These are phyloP conservation scores for Cydia strobilella DNA, from an alignment of 1,140 invertebrate species.

Conservation along the genomic window DNA sequence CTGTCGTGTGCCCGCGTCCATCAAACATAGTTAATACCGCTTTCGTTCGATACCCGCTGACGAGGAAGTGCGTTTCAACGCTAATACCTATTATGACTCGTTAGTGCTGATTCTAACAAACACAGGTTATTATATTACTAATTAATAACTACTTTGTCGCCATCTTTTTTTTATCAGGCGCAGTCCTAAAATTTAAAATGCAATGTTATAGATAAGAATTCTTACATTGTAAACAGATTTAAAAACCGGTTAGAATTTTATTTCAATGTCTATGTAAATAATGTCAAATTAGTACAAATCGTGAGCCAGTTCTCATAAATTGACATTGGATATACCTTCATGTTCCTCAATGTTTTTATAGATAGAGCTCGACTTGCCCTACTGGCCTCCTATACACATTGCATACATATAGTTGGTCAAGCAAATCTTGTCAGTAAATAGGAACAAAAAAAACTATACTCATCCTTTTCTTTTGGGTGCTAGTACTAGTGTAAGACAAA, in stretches of 20 bases:
- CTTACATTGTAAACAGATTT: too few relatives aligned
- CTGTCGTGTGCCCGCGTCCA: conserved; percentile 62
- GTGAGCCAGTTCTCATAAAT: background rate
- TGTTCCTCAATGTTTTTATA: conserved; percentile 3
- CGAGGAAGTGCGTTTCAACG: conserved; percentile 55
- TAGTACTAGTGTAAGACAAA: too few relatives aligned
- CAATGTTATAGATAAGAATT: too few relatives aligned
- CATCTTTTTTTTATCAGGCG: too few relatives aligned
- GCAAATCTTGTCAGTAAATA: too few relatives aligned
- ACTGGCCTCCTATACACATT: conserved; percentile 9
- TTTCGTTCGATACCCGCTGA: conserved; percentile 73
- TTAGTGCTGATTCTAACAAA: conserved; percentile 18
- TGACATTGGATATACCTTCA: background rate
- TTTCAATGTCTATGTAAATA: background rate
- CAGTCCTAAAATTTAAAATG: too few relatives aligned
- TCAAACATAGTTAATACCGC: conserved; percentile 68
- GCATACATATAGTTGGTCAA: too few relatives aligned
- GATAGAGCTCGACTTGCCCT: conserved; percentile 1
- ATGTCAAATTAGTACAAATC: background rate
- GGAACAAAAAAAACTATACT: too few relatives aligned
- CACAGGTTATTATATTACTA: background rate
- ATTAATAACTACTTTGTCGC: too few relatives aligned
- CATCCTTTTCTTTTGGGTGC: too few relatives aligned
- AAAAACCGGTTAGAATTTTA: background rate
- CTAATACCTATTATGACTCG: conserved; percentile 22